Evolutionary conservation across 2,113 vertebrate genomes (phyloP).

Genomic region (Elachura formosa): DNA sequence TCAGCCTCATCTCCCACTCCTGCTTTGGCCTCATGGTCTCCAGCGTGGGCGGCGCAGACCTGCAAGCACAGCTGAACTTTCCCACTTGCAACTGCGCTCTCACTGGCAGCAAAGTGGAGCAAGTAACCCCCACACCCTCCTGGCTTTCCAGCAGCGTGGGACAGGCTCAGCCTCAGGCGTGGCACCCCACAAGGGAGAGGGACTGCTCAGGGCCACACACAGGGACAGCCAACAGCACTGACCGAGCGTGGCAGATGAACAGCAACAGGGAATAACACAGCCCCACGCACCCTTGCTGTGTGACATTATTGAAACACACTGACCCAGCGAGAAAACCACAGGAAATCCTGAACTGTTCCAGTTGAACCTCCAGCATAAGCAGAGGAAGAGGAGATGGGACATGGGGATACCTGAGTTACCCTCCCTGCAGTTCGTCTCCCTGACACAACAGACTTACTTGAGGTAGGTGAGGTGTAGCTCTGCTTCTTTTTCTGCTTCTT

Average conservation of each 20-base stretch:
- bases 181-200: neutral
- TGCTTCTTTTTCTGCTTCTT: slow-evolving; percentile 84
- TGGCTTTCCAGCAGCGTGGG: neutral
- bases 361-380: fast-evolving
- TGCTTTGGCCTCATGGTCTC: slow-evolving; percentile 76
- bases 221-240: fast-evolving
- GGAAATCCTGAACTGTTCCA: neutral
- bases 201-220: neutral
- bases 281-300: fast-evolving
- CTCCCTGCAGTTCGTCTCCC: no score
- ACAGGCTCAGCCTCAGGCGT: neutral
- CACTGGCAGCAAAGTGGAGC: neutral
- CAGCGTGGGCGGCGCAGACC: slow-evolving; percentile 71
- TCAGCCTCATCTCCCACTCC: slow-evolving; percentile 78
- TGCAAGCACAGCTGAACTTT: slow-evolving; percentile 49
- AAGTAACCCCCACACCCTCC: fast-evolving
- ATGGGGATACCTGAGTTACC: fast-evolving
- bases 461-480: slow-evolving; percentile 81
- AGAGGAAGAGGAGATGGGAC: neutral
- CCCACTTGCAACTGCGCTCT: neutral
- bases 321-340: neutral
- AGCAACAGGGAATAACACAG: neutral
- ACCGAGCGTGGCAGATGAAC: neutral
- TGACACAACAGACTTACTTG: slow-evolving; percentile 50
- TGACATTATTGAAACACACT: fast-evolving